Evolutionary conservation across 2,888 invertebrate genomes (phyloP).

Genomic region (Anorthoa munda): DNA sequence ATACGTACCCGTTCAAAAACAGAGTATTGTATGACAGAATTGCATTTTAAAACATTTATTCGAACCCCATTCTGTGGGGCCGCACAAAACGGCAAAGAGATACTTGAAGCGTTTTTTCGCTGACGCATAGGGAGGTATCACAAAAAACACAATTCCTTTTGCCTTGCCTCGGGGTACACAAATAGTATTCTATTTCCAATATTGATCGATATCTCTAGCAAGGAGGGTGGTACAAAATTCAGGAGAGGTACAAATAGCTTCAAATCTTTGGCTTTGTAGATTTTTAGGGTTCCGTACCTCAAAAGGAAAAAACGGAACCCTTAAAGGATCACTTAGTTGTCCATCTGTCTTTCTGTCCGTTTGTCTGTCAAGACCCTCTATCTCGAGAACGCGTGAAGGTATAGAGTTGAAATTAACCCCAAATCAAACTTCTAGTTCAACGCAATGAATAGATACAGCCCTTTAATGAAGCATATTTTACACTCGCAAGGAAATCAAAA

Average conservation of each 20-base stretch:
- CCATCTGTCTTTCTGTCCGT: no score
- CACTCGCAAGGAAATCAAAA: no score
- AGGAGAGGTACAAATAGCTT: conserved; percentile 10
- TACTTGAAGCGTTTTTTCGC: conserved; percentile 47
- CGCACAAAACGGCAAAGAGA: conserved; percentile 26
- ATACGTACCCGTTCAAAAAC: conserved; percentile 27
- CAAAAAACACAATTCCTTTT: conserved; percentile 61
- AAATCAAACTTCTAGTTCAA: no score
- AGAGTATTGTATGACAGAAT: conserved; percentile 33
- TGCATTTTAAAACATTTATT: conserved; percentile 55
- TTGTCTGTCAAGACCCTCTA: no score
- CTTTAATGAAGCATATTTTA: no score
- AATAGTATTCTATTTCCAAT: conserved; percentile 61
- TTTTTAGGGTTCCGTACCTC: background rate
- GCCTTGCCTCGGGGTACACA: conserved; percentile 44
- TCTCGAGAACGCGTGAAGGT: no score
- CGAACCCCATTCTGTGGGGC: conserved; percentile 41
- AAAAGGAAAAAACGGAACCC: no score
- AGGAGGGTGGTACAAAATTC: conserved; percentile 29
- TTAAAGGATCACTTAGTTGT: no score
- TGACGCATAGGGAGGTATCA: conserved; percentile 56
- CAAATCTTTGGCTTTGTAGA: conserved; percentile 2
- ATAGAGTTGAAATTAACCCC: no score
- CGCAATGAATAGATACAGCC: no score
- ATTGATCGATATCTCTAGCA: conserved; percentile 50